phyloP scores from a whole-genome alignment of 2,888 invertebrate species.

The Catocala sponsa region DNA sequence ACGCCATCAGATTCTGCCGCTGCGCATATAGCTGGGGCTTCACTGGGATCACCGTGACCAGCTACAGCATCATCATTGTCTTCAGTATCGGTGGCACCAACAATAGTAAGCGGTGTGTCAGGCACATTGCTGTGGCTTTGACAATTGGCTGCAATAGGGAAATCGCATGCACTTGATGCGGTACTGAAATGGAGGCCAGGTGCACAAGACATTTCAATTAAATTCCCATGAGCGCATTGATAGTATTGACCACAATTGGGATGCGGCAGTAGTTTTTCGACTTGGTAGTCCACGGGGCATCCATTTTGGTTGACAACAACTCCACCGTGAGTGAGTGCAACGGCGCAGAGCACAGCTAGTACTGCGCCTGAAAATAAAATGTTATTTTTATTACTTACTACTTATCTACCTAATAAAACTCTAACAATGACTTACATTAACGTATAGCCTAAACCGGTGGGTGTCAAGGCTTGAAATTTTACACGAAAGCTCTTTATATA shows the following conservation, averaged over 20 bases:
- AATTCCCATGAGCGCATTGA: not conserved
- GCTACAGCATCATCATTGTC: not conserved
- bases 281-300: slow-evolving; percentile 20
- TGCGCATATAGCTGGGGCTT: slow-evolving; percentile 56
- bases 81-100: not conserved
- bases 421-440: no score
- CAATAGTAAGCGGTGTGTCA: not conserved
- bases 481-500: no score
- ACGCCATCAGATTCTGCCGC: slow-evolving; percentile 49
- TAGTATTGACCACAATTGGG: not conserved
- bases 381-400: not conserved
- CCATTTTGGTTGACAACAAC: slow-evolving; percentile 19
- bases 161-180: not conserved
- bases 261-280: not conserved
- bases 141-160: slow-evolving; percentile 7
- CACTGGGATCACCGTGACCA: slow-evolving; percentile 39
- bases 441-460: no score
- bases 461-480: no score
- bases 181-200: not conserved
- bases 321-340: slow-evolving; percentile 18
- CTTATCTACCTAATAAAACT: no score
- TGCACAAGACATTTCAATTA: not conserved
- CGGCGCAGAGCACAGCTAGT: slow-evolving; percentile 25
- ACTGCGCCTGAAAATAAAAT: slow-evolving; percentile 32
- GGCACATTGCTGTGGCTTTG: not conserved